These are phyloP conservation scores for Solenopsis fugax DNA, from an alignment of 1,140 invertebrate genomes.

Conservation along the genomic window DNA sequence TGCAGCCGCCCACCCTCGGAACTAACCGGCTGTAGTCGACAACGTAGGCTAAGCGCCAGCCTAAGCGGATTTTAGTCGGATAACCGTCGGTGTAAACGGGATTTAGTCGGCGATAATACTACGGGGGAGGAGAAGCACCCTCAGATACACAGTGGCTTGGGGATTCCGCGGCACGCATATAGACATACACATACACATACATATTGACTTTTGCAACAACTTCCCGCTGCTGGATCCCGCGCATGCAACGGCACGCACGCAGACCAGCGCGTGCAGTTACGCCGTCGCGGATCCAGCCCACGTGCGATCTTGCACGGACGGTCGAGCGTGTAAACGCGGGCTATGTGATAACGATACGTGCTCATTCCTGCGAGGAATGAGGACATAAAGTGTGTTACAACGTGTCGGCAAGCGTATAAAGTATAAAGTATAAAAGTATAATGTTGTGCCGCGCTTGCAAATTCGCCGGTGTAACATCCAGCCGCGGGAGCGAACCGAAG, in stretches of 20 bases:
- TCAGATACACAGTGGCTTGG: not conserved
- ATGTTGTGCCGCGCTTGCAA: not conserved
- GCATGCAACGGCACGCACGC: conserved; percentile 14
- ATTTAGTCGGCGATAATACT: conserved; percentile 54
- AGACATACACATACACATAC: not conserved
- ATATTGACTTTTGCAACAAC: conserved; percentile 1
- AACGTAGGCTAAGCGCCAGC: not conserved
- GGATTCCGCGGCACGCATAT: conserved; percentile 9
- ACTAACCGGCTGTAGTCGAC: conserved; percentile 3
- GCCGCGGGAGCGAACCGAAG: not conserved
- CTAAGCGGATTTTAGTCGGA: conserved; percentile 46
- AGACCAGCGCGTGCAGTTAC: not conserved
- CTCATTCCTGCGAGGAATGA: not conserved
- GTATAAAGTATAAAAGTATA: not conserved
- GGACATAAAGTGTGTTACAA: conserved; percentile 34
- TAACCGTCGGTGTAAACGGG: conserved; percentile 45
- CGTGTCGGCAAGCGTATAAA: not conserved
- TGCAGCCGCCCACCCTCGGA: not conserved
- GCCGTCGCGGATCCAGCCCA: not conserved
- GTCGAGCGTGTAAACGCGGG: not conserved
- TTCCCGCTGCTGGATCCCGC: not conserved
- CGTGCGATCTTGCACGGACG: not conserved
- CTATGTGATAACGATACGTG: conserved; percentile 27
- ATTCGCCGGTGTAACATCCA: conserved; percentile 10
- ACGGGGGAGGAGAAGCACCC: not conserved